Base-by-base conservation (phyloP, 2,113 vertebrate genomes). In the Girardinichthys multiradiatus region DNA sequence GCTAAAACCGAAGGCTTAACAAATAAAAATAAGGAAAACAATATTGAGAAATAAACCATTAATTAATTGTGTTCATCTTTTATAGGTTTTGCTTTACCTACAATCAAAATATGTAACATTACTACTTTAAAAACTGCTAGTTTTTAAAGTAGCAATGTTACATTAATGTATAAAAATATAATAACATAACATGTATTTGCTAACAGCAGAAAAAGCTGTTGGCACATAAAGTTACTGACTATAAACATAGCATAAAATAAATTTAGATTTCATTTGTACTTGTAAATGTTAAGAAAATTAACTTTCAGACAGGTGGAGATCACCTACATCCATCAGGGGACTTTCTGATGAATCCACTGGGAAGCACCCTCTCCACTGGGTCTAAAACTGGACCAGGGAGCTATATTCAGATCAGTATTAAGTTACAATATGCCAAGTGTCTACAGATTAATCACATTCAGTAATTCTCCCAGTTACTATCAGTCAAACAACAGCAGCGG, bases 361-460 rank as follows among this genome's bases (percentile, higher is more conserved):
- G 93, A 93, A 91, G 88, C 87, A 80, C 75, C 88, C 64, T 92
- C 86, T 81, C 87, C 83, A 70, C 89, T 72, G 86, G 85, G 79
- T 90, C 83, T 86, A 91, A 82, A 89, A 93, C 93, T 87, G 87
- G 86, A 84, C 64, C 13, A 0, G 70, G 80, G 80, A 74, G 90
- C 92, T 96, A 95, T 96, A 95, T 95, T 86, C 80, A 94, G 92
- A 89, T 57, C 72, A 74, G 94, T 93, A 87, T 97, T 93, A 90
- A 80, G 89, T 97, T 95, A 94, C 94, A 92, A 88, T 77, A 94
- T 95, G 93, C 93, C 62, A 94, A 93, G 92, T 92, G 95, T 95
- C 89, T 89, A 92, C 92, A 85, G 90, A 92, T 92, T 95, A 94
- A 95, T 95, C 95, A 90, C 89, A 89, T 88, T 91, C 76, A 87